Conservation (phyloP, 1,140 invertebrate genomes). For the Pachypsylla venusta region DNA sequence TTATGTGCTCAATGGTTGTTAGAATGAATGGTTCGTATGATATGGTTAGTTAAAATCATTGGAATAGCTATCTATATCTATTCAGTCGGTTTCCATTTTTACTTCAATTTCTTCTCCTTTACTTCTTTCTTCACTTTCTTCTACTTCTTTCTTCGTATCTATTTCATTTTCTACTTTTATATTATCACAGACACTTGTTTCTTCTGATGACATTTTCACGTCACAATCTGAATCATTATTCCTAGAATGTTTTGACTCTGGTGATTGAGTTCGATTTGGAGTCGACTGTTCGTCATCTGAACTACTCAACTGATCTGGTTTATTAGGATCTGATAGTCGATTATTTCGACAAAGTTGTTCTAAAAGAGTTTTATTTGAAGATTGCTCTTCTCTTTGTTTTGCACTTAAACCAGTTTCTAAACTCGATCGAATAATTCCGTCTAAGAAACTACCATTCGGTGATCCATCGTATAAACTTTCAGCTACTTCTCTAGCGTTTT, state of each 20-base stretch:
- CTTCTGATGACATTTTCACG: neutral
- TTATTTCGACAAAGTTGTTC: slow-evolving; percentile 7
- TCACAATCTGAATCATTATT: slow-evolving; percentile 1
- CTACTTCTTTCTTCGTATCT: neutral
- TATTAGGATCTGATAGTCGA: neutral
- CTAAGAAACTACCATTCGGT: slow-evolving; percentile 58
- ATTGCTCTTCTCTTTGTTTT: slow-evolving; percentile 1
- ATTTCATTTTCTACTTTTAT: slow-evolving; percentile 6
- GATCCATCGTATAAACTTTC: slow-evolving; percentile 43
- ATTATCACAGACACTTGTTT: slow-evolving; percentile 6
- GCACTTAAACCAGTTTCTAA: slow-evolving; percentile 41
- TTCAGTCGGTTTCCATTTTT: slow-evolving; percentile 9
- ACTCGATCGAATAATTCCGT: slow-evolving; percentile 63
- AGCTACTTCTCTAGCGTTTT: slow-evolving; percentile 41
- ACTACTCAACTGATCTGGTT: neutral
- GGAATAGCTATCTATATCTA: no score
- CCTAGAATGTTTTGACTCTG: slow-evolving; percentile 2
- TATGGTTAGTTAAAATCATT: no score
- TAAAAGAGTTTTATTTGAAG: slow-evolving; percentile 2
- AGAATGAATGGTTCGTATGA: no score
- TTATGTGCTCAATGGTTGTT: no score
- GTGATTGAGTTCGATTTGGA: neutral
- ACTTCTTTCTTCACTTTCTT: neutral
- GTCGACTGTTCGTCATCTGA: neutral
- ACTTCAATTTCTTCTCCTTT: slow-evolving; percentile 7